Evolutionary conservation across 2,888 invertebrate genomes (phyloP), one percentile per base, ranked within the genome.

Genomic region (Prenolepis imparis): DNA sequence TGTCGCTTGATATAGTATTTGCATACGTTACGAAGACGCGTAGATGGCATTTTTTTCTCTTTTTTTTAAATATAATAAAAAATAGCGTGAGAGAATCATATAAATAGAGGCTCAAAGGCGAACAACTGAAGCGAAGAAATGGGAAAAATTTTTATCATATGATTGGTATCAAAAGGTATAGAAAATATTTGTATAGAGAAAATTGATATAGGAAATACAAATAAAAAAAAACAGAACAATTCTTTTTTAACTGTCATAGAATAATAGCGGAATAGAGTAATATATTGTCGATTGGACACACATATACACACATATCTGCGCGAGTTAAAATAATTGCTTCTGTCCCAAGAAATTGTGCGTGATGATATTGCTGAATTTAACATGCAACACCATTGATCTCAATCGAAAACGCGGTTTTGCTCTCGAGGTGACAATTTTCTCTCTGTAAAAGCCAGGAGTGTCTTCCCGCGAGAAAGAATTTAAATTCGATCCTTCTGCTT

Each of bases 401-500:
- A 55, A 21, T 70, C 55, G 55, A 36, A 41, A 70, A 36, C 6
- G 15, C n/a, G 39, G 36, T 68, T 21, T 77, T n/a, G 24, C 18
- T 68, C 15, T 21, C 64, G 21, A 12, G 39, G 21, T 41, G 39
- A 32, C 8, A 32, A 61, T 66, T 12, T 12, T 21, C 64, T 21
- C 21, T 39, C n/a, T 4, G 36, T 24, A 52, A 66, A 75, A 66
- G 8, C n/a, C n/a, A 48, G 21, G 32, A 66, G 67, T 70, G 36
- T 77, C 55, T 70, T 24, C 39, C 39, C 52, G 36, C 55, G 39
- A 28, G 70, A 28, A 77, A 39, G 24, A 68, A 68, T 77, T 77
- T 52, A 68, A 80, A 70, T 59, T 52, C 72, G 32, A 59, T 80
- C 24, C 59, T 72, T 57, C 18, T 55, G 59, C 44, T 61, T 59